These are phyloP conservation scores for Jaculus jaculus DNA, from an alignment of 2,113 vertebrate species.

Conservation along the genomic window DNA sequence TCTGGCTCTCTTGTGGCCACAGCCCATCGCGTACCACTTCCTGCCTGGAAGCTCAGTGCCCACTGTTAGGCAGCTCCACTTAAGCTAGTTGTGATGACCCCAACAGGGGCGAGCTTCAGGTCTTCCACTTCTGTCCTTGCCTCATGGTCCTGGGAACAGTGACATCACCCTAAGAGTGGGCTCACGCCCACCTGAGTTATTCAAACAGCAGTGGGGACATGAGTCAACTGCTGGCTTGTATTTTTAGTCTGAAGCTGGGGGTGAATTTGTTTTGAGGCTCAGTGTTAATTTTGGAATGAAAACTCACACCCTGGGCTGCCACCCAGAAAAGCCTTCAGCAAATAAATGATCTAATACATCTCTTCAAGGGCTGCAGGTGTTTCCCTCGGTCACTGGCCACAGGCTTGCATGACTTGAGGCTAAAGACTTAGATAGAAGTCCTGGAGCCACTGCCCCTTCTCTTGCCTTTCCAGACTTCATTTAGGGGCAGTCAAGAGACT, in stretches of 20 bases:
- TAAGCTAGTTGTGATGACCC: not conserved
- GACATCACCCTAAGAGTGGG: slow-evolving; percentile 35
- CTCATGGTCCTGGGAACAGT: not conserved
- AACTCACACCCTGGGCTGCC: slow-evolving; percentile 35
- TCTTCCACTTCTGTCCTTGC: not conserved
- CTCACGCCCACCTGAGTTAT: slow-evolving; percentile 43
- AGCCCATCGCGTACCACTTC: not conserved
- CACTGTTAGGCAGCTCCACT: too few relatives aligned
- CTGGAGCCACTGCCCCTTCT: fast-evolving
- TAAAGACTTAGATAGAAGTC: not conserved
- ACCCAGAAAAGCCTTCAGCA: slow-evolving; percentile 67
- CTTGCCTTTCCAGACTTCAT: not conserved
- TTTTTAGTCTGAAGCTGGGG: slow-evolving; percentile 59
- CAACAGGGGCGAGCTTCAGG: not conserved
- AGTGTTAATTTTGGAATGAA: slow-evolving; percentile 78
- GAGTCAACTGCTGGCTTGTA: slow-evolving; percentile 57
- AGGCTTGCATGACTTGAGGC: not conserved
- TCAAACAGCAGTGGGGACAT: slow-evolving; percentile 56
- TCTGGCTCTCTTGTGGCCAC: not conserved
- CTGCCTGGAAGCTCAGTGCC: not conserved
- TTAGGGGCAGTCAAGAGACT: not conserved
- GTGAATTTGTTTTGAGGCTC: slow-evolving; percentile 58
- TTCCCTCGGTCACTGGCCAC: slow-evolving; percentile 34
- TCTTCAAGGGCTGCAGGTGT: slow-evolving; percentile 8
- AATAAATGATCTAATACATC: slow-evolving; percentile 54